A percentile compares a stretch with the other conserved stretches of the same genome.
Conservation (phyloP, 2,113 vertebrate species). For the Muntiacus reevesi region DNA sequence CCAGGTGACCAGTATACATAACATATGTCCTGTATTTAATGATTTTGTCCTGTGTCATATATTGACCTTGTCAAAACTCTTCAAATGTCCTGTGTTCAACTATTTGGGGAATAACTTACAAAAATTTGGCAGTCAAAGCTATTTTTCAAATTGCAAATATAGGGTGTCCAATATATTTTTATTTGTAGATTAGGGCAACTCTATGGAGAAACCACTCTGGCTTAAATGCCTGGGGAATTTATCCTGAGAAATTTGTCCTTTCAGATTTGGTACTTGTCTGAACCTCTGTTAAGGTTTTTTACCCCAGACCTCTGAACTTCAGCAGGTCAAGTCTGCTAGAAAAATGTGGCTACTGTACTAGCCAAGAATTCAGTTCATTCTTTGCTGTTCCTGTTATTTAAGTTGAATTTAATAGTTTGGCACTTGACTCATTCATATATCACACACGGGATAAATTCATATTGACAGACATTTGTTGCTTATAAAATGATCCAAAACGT, state of each 20-base stretch:
- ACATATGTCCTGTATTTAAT: neutral
- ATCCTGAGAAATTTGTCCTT: constrained; percentile 36
- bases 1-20: neutral
- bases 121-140: neutral
- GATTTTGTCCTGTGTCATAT: neutral
- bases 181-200: neutral
- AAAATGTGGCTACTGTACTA: neutral
- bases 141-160: constrained; percentile 30
- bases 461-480: constrained; percentile 73
- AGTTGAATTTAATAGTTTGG: constrained; percentile 59
- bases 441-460: constrained; percentile 56
- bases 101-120: neutral
- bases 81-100: neutral
- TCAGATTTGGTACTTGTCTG: neutral
- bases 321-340: constrained; percentile 40
- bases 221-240: neutral
- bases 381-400: constrained; percentile 26
- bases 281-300: constrained; percentile 19
- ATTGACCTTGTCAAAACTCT: neutral
- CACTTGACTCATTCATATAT: constrained; percentile 54
- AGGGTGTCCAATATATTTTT: constrained; percentile 21
- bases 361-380: constrained; percentile 62
- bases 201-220: neutral
- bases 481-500: constrained; percentile 59
- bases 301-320: constrained; percentile 45